Conservation (phyloP, 1,140 invertebrate genomes). For the Belonocnema kinseyi region DNA sequence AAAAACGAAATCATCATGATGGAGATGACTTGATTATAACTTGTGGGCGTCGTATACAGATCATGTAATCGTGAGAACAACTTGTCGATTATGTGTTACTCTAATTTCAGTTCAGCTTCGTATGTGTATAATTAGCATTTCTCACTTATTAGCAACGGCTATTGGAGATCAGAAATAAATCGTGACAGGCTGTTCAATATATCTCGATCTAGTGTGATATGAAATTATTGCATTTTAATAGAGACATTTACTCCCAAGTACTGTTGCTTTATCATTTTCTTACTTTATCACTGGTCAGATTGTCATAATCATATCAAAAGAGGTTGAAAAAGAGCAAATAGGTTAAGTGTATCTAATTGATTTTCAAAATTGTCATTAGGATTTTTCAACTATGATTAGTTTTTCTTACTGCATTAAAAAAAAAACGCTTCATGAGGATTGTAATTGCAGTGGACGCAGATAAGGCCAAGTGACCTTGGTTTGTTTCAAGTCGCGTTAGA, state of each 20-base stretch:
- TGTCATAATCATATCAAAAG: background rate
- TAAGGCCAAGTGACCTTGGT: slow-evolving; percentile 65
- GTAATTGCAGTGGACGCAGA: slow-evolving; percentile 54
- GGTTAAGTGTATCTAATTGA: background rate
- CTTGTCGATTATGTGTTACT: slow-evolving; percentile 17
- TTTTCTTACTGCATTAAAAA: no score
- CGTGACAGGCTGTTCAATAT: background rate
- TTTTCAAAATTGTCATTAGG: no score
- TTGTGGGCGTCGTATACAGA: slow-evolving; percentile 18
- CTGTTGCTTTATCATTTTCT: no score
- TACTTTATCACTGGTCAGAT: background rate
- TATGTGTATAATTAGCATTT: slow-evolving; percentile 5
- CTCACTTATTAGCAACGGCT: background rate
- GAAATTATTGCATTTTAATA: background rate
- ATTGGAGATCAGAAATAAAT: background rate
- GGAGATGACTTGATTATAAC: background rate
- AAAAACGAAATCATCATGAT: background rate
- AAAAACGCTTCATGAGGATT: background rate
- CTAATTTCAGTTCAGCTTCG: background rate
- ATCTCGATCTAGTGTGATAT: background rate
- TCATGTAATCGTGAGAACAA: slow-evolving; percentile 20
- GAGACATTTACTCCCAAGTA: no score
- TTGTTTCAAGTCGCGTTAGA: slow-evolving; percentile 1
- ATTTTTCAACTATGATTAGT: no score
- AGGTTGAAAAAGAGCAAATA: background rate